Conservation (phyloP, 2,888 invertebrate genomes). For the Zhuqinia jingwanae region DNA sequence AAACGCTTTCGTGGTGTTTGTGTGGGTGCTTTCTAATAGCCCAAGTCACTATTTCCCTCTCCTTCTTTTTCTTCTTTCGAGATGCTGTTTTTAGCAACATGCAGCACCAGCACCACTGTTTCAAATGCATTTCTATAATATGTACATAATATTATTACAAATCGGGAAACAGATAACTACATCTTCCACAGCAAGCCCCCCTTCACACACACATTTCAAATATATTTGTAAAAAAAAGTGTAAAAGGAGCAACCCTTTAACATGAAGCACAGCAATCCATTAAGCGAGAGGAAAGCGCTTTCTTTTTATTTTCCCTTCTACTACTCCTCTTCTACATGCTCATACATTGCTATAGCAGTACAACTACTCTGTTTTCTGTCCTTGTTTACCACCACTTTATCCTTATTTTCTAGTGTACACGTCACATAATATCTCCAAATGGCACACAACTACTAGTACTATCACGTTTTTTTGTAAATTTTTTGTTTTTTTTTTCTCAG, state of each 20-base stretch:
- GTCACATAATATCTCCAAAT: slow-evolving; percentile 9
- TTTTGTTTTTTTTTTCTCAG: not conserved
- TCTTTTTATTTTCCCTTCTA: no score
- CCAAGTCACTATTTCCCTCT: slow-evolving; percentile 10
- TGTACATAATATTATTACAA: slow-evolving; percentile 20
- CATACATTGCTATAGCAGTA: no score
- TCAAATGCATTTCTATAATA: slow-evolving; percentile 25
- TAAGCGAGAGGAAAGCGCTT: no score
- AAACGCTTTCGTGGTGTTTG: not conserved
- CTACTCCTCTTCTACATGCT: no score
- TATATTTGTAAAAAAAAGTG: slow-evolving; percentile 32
- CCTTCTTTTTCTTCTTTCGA: not conserved
- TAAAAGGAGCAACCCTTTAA: not conserved
- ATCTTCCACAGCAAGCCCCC: no score
- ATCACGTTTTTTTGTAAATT: not conserved
- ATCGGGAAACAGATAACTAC: slow-evolving; percentile 39
- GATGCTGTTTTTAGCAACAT: no score
- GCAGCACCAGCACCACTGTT: not conserved
- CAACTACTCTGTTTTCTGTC: slow-evolving; percentile 26
- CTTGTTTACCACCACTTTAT: slow-evolving; percentile 43
- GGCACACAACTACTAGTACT: not conserved
- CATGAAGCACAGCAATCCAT: not conserved
- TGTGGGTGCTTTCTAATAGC: slow-evolving; percentile 20
- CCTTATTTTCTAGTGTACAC: slow-evolving; percentile 9
- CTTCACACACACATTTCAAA: slow-evolving; percentile 5